Evolutionary conservation across 1,140 invertebrate genomes (phyloP).

Genomic region (Camponotus pennsylvanicus): DNA sequence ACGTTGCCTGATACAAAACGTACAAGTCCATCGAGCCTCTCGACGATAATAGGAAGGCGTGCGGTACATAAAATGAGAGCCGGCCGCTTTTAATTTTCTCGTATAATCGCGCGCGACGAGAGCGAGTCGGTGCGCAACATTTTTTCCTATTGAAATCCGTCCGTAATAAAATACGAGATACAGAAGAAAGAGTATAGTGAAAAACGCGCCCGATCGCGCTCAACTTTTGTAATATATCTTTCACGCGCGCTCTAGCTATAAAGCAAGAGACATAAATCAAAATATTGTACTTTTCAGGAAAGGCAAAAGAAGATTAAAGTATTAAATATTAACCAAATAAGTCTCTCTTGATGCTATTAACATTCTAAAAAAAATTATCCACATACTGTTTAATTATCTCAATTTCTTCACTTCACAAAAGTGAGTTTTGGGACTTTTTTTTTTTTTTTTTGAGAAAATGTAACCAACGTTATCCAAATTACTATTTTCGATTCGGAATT

Average conservation of each 20-base stretch:
- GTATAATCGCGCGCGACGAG: slow-evolving; percentile 51
- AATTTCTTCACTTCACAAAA: slow-evolving; percentile 5
- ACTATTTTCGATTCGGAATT: not conserved
- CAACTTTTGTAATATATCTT: slow-evolving; percentile 44
- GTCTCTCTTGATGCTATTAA: not conserved
- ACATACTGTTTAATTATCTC: not conserved
- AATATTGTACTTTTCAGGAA: slow-evolving; percentile 11
- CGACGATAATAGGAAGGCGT: slow-evolving; percentile 23
- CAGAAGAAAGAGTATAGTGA: not conserved
- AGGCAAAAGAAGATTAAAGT: slow-evolving; percentile 23
- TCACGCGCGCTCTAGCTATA: slow-evolving; percentile 1
- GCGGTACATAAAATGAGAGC: not conserved
- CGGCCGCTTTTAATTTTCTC: slow-evolving; percentile 44
- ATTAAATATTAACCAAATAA: slow-evolving; percentile 44
- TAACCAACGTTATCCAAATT: not conserved
- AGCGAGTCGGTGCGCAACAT: not conserved
- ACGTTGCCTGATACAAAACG: slow-evolving; percentile 51
- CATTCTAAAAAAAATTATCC: not conserved
- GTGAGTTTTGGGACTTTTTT: not conserved
- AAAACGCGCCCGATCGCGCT: slow-evolving; percentile 13
- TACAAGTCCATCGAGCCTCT: slow-evolving; percentile 54
- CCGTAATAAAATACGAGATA: slow-evolving; percentile 51
- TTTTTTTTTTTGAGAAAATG: not conserved
- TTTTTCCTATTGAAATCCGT: slow-evolving; percentile 26
- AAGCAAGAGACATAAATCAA: slow-evolving; percentile 48